A percentile compares a stretch with the other conserved stretches of the same genome.
These are phyloP conservation scores for Pachycephus smyrnensis DNA, from an alignment of 2,888 invertebrate genomes.

Conservation along the genomic window DNA sequence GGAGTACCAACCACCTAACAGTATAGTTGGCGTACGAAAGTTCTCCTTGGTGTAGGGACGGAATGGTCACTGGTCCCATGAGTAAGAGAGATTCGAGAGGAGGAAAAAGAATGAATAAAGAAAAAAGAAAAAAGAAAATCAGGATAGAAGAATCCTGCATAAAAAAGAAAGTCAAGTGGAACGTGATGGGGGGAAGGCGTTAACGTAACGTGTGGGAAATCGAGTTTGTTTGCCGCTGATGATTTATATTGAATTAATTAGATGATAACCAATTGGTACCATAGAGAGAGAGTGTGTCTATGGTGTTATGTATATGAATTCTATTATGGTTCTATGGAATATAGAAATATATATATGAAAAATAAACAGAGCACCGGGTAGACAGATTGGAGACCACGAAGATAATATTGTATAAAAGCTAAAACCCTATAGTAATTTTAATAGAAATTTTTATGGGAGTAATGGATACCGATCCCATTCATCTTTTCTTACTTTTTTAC, in stretches of 20 bases:
- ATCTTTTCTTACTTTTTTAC: neutral
- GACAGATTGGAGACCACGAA: neutral
- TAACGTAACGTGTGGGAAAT: constrained; percentile 16
- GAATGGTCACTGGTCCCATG: neutral
- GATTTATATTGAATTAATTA: constrained; percentile 26
- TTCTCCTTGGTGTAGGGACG: neutral
- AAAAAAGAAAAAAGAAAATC: constrained; percentile 2
- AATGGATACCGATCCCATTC: neutral
- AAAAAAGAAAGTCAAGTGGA: neutral
- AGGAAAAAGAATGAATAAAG: neutral
- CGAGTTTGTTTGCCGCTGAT: constrained; percentile 17
- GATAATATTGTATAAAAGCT: neutral
- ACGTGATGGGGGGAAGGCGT: neutral
- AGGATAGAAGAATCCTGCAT: neutral
- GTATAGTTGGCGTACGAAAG: neutral
- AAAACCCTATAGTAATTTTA: neutral
- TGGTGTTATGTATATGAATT: neutral
- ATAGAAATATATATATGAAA: neutral
- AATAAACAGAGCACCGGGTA: neutral
- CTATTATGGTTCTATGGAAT: neutral
- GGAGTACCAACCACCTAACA: neutral
- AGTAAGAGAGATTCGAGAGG: neutral
- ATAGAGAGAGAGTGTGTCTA: neutral
- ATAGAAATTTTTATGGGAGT: neutral
- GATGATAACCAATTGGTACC: constrained; percentile 14